Evolutionary conservation across 2,797 vertebrate species (phyloP), one percentile per base, ranked within the genome.

Genomic region (Sebastes hubbsi): DNA sequence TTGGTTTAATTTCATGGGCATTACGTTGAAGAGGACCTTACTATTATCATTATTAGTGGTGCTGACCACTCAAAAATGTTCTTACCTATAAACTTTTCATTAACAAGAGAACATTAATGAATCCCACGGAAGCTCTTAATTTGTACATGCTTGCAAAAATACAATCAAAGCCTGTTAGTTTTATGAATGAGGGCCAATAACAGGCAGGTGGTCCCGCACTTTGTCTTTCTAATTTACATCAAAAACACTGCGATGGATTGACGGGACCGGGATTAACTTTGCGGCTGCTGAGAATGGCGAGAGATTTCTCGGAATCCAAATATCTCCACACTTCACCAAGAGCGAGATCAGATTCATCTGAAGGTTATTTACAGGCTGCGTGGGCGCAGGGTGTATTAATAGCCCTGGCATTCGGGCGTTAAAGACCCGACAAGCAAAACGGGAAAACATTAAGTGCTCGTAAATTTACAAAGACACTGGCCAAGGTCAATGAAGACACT

Each of bases 301-400:
- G 82, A 92, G 81, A 91, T 91, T 90, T 91, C 85, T 86, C 69
- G 34, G 78, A 88, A 85, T 87, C 62, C 66, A 84, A 82, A 87
- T 87, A 90, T 91, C 84, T 84, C 78, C 56, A 83, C 83, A 88
- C 81, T 86, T 88, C 72, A 87, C 77, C 58, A 49, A 52, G 82
- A 77, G 66, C 1, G 11, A 84, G 88, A 92, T 93, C 89, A 81
- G 62, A 84, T 90, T 91, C 74, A 80, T 82, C 73, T 81, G 49
- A 81, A 81, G 66, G 78, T 72, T 75, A 82, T 92, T 92, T 90
- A 92, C 84, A 58, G 89, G 78, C 62, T 88, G 85, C 73, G 69
- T 80, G 70, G 75, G 79, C 67, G 79, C 42, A 74, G 71, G 38
- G 36, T 56, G 54, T 93, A 94, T 93, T 91, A 94, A 92, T 93